Conservation (phyloP, 2,797 vertebrate genomes). For the Siniperca undulata region DNA sequence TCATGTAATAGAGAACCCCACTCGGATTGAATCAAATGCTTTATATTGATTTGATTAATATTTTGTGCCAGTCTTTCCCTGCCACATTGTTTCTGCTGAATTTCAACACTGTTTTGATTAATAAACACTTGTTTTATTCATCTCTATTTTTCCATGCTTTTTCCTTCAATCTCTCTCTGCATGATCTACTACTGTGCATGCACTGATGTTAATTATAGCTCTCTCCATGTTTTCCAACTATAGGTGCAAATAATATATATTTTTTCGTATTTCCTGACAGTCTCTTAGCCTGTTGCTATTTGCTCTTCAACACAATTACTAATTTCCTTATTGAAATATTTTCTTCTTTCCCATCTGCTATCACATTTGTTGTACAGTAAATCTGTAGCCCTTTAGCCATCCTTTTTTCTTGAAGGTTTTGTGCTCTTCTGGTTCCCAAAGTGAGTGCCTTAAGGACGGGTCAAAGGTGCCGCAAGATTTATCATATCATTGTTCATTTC, state of each 20-base stretch:
- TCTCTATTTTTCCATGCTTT: slow-evolving; percentile 35
- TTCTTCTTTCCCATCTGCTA: background rate
- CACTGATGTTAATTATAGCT: background rate
- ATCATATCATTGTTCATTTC: background rate
- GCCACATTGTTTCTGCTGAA: slow-evolving; percentile 41
- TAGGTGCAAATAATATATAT: background rate
- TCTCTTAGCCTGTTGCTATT: background rate
- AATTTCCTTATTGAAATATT: background rate
- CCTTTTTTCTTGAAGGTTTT: background rate
- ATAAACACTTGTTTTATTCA: slow-evolving; percentile 67
- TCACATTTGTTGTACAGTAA: background rate
- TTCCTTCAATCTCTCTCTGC: slow-evolving; percentile 36
- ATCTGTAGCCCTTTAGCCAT: background rate
- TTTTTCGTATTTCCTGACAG: background rate
- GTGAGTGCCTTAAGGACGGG: background rate
- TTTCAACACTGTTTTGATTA: slow-evolving; percentile 59
- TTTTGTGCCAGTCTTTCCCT: slow-evolving; percentile 30
- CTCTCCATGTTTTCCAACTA: background rate
- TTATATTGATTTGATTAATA: background rate
- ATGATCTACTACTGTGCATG: slow-evolving; percentile 25
- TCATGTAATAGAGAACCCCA: background rate
- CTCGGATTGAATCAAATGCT: slow-evolving; percentile 20
- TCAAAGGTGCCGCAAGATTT: background rate
- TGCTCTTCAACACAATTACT: background rate
- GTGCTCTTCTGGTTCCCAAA: background rate